Conservation (phyloP, 2,113 vertebrate species). For the Ophthalmolycus amberensis region DNA sequence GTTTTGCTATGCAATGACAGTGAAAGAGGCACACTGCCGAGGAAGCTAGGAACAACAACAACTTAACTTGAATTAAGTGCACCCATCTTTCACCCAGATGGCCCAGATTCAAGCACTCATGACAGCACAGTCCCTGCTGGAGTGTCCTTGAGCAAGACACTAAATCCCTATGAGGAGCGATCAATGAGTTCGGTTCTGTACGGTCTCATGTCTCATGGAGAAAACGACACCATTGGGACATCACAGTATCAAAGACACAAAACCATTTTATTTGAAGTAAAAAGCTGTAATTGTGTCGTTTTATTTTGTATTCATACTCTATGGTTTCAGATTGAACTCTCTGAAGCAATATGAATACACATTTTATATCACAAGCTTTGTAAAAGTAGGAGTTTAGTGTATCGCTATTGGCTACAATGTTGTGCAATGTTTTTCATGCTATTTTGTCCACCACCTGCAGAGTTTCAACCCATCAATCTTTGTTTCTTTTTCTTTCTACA, state of each 20-base stretch:
- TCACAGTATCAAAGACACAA: not conserved
- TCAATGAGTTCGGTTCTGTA: constrained; percentile 29
- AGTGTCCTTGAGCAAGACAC: constrained; percentile 58
- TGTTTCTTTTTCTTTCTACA: not conserved
- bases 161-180: constrained; percentile 30
- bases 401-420: not conserved
- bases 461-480: constrained; percentile 35
- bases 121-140: constrained; percentile 35
- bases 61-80: constrained; percentile 19
- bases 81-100: constrained; percentile 44
- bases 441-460: constrained; percentile 22
- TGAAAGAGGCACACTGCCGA: not conserved
- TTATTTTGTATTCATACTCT: not conserved
- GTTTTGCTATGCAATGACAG: not conserved
- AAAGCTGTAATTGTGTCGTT: not conserved
- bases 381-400: not conserved
- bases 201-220: not conserved
- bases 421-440: not conserved
- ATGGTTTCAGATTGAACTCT: not conserved
- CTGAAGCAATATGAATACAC: not conserved
- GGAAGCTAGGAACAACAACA: not conserved
- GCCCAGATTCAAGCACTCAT: constrained; percentile 37
- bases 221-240: not conserved
- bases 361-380: not conserved
- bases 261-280: not conserved